Evolutionary conservation across 1,140 invertebrate genomes (phyloP), one percentile per base, ranked within the genome.

Genomic region (Bombyx mori): DNA sequence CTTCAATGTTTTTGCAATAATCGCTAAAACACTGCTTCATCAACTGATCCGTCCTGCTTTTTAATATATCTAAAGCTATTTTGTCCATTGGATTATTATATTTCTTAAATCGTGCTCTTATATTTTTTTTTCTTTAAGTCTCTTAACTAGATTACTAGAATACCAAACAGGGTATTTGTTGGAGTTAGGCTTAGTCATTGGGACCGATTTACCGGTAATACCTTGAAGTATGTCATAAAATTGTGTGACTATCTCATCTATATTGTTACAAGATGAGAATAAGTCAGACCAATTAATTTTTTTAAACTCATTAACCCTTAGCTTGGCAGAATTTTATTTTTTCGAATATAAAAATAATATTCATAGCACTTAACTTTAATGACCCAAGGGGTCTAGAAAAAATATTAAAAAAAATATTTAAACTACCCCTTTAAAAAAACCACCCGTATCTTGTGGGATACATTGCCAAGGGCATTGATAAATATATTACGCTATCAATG

Each of bases 31-130:
- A 18, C 12, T 18, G 12, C 12, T 18, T 18, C 12, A 18, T 18
- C 12, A 18, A 18, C 12, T 18, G 12, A 18, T 18, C 12, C 12
- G 12, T 18, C 12, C 12, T 18, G 12, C 12, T 18, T 18, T 18
- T 18, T 18, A 18, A 18, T 18, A 45, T 7, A 22, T 55, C 43
- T 5, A 55, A 48, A 47, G 54, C 26, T n/a, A 55, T 7, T 46
- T 55, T 55, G 42, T 55, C 54, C 54, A 55, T 47, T 9, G 42
- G 12, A 42, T 55, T 55, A 10, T 42, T 8, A 42, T 55, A 55
- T 22, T 55, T 55, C 48, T 55, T 55, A 18, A 26, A 47, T 12
- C 45, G 12, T 42, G 10, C 22, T 46, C 8, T 48, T 44, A 54
- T 12, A 45, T 43, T 46, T 45, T 8, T 45, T 54, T 54, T 42